These are phyloP conservation scores for Perca schrenkii DNA, from an alignment of 2,113 vertebrate genomes.

Conservation along the genomic window DNA sequence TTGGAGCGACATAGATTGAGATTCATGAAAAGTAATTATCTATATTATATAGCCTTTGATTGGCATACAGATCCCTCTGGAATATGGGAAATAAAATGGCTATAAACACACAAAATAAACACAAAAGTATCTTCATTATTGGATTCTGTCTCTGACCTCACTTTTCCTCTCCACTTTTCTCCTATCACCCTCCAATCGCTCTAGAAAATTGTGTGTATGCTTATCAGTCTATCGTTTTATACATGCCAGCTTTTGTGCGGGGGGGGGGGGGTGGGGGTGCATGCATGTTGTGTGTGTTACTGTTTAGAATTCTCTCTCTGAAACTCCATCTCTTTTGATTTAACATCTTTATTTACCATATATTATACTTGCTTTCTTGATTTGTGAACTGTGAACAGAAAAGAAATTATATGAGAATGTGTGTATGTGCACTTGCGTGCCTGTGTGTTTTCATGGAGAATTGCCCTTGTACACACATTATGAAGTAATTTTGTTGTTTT, in stretches of 20 bases:
- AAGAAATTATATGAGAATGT: too few species aligned
- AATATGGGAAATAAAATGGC: background rate
- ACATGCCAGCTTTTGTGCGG: background rate
- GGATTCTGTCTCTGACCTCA: background rate
- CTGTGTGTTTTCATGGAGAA: background rate
- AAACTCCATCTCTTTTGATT: too few species aligned
- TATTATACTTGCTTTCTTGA: background rate
- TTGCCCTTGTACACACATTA: constrained; percentile 14
- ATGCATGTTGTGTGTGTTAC: too few species aligned
- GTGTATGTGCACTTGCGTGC: background rate
- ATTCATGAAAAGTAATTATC: background rate
- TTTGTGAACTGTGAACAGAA: background rate
- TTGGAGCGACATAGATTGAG: background rate
- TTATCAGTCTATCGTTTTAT: background rate
- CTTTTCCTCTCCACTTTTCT: background rate
- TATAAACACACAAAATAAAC: background rate
- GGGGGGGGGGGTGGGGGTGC: background rate
- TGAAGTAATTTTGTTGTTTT: constrained; percentile 11
- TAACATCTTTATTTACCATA: too few species aligned
- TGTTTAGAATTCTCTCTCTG: too few species aligned
- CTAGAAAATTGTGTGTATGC: background rate
- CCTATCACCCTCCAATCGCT: background rate
- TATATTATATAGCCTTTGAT: too few species aligned
- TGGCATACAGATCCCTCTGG: background rate
- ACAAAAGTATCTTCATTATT: background rate